A percentile compares a stretch with the other conserved stretches of the same genome.
These are phyloP conservation scores for Acromyrmex heyeri DNA, from an alignment of 1,140 invertebrate species.

Conservation along the genomic window DNA sequence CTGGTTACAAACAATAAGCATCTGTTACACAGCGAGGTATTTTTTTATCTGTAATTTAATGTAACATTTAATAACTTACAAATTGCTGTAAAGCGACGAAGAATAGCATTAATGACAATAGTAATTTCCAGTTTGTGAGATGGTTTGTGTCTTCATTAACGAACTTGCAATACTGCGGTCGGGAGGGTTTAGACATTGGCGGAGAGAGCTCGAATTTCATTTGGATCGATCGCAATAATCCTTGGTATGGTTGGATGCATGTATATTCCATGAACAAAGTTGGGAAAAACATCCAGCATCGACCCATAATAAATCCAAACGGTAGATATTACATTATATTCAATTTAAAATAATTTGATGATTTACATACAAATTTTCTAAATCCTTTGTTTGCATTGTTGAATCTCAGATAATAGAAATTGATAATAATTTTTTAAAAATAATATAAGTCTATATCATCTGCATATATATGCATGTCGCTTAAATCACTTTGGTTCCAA, in stretches of 20 bases:
- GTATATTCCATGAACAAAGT: conserved; percentile 78
- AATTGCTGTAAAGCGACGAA: neutral
- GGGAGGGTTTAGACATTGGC: conserved; percentile 73
- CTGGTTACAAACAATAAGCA: conserved; percentile 73
- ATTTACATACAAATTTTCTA: conserved; percentile 1
- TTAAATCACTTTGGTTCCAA: neutral
- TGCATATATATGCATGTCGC: neutral
- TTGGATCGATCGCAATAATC: conserved; percentile 67
- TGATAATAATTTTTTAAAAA: neutral
- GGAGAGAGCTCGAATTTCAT: conserved; percentile 68
- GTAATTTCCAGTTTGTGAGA: conserved; percentile 74
- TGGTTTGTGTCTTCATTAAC: conserved; percentile 75
- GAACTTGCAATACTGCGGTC: conserved; percentile 75
- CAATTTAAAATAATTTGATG: neutral
- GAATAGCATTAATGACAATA: neutral
- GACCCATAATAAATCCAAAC: conserved; percentile 68
- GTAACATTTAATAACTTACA: neutral
- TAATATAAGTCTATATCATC: neutral
- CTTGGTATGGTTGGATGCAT: conserved; percentile 78
- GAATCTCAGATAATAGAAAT: neutral
- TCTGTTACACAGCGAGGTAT: conserved; percentile 74
- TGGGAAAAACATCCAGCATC: conserved; percentile 68
- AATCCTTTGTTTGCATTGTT: neutral
- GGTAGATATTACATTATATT: conserved; percentile 56
- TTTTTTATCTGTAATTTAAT: conserved; percentile 4